Evolutionary conservation across 2,888 invertebrate genomes (phyloP).

Genomic region (Alviniconcha strummeri): DNA sequence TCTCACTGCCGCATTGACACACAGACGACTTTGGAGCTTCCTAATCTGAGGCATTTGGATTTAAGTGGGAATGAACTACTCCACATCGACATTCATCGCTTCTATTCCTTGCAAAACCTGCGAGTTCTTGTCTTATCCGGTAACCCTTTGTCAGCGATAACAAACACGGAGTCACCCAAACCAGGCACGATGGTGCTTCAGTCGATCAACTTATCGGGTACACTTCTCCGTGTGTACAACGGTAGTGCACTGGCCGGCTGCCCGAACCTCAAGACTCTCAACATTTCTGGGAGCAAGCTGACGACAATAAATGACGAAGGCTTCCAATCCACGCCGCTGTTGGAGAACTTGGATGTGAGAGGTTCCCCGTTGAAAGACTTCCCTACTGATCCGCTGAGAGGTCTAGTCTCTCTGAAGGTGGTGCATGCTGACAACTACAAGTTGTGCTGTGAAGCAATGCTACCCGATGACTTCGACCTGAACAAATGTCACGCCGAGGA

Average conservation of each 20-base stretch:
- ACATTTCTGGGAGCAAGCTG: background rate
- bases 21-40: background rate
- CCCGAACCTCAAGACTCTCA: background rate
- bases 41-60: background rate
- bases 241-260: background rate
- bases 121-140: background rate
- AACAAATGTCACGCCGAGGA: background rate
- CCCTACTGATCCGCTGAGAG: background rate
- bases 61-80: background rate
- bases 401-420: background rate
- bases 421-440: slow-evolving; percentile 2
- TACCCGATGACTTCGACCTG: slow-evolving; percentile 1
- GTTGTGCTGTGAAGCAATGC: slow-evolving; percentile 18
- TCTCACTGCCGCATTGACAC: background rate
- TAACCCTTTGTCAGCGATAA: background rate
- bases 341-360: background rate
- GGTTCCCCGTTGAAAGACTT: background rate
- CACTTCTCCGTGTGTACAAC: background rate
- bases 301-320: background rate
- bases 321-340: background rate
- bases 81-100: background rate
- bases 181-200: background rate
- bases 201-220: background rate
- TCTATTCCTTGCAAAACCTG: background rate
- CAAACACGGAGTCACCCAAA: too few species aligned